Evolutionary conservation across 1,140 invertebrate genomes (phyloP).

Genomic region (Pissodes strobi): DNA sequence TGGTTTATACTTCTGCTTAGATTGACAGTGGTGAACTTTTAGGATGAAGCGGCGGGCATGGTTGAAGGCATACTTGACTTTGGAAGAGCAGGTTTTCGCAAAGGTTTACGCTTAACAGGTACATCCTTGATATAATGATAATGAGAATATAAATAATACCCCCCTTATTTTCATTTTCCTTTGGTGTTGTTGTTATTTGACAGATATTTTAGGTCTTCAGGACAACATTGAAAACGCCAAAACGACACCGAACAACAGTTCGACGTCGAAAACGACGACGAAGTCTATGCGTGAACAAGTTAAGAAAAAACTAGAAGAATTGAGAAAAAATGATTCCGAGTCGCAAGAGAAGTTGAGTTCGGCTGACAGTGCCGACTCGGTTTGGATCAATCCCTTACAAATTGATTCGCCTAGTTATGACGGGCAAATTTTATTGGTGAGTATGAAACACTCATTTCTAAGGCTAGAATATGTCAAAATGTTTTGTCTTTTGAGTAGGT

Average conservation of each 20-base stretch:
- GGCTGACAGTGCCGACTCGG: conserved; percentile 39
- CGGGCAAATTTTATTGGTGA: conserved; percentile 45
- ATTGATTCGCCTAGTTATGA: conserved; percentile 45
- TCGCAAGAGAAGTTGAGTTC: conserved; percentile 23
- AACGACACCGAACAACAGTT: conserved; percentile 15
- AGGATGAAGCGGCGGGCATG: conserved; percentile 64
- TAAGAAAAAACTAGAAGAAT: conserved; percentile 28
- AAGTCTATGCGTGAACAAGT: conserved; percentile 14
- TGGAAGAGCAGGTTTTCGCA: conserved; percentile 62
- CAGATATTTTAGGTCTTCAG: conserved; percentile 55
- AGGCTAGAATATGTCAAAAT: too few relatives aligned
- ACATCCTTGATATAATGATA: background rate
- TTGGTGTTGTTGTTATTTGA: background rate
- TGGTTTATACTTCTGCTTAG: too few relatives aligned
- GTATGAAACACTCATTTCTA: too few relatives aligned
- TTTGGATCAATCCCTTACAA: conserved; percentile 48
- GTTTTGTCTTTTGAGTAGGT: too few relatives aligned
- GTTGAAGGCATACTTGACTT: conserved; percentile 64
- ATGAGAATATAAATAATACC: background rate
- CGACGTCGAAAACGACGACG: background rate
- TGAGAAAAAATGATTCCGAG: conserved; percentile 24
- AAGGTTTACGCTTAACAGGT: conserved; percentile 60
- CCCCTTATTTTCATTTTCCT: background rate
- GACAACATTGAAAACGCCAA: conserved; percentile 56
- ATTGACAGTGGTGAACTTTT: conserved; percentile 8